These are phyloP conservation scores for Alca torda DNA, from an alignment of 2,797 vertebrate genomes.

Conservation along the genomic window DNA sequence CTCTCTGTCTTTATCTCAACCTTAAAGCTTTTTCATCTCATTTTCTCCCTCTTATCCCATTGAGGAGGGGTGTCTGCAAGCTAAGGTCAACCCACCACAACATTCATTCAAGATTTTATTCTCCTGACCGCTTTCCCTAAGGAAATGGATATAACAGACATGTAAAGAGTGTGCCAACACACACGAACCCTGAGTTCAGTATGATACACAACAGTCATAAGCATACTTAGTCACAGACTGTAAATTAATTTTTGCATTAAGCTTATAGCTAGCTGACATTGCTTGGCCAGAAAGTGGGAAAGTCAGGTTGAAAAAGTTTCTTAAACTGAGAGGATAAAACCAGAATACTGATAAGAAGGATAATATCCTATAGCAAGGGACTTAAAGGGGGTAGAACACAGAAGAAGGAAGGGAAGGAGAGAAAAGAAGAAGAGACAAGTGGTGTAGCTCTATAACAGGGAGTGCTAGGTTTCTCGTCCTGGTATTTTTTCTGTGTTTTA, in stretches of 20 bases:
- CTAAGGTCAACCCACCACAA: not conserved
- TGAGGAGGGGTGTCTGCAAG: not conserved
- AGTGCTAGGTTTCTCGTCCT: not conserved
- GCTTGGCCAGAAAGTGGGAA: not conserved
- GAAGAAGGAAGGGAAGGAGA: not conserved
- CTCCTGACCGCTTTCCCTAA: not conserved
- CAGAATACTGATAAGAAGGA: not conserved
- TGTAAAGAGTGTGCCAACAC: not conserved
- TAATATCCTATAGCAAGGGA: not conserved
- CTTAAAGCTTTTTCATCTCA: not conserved
- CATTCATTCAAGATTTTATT: not conserved
- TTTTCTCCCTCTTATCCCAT: not conserved
- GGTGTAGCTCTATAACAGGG: not conserved
- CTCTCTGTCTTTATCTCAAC: not conserved
- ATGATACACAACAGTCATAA: not conserved
- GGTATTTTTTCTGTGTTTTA: not conserved
- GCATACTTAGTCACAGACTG: not conserved
- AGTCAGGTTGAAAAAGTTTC: not conserved
- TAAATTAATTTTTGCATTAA: not conserved
- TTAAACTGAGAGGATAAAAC: not conserved
- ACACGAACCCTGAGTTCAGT: not conserved
- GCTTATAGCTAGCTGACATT: not conserved
- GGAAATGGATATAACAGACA: not conserved
- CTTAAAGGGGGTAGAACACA: not conserved
- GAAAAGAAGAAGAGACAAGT: not conserved